A percentile compares a stretch with the other conserved stretches of the same genome.
phyloP scores from a whole-genome alignment of 2,797 vertebrate species.

The Diplodus puntazzo region DNA sequence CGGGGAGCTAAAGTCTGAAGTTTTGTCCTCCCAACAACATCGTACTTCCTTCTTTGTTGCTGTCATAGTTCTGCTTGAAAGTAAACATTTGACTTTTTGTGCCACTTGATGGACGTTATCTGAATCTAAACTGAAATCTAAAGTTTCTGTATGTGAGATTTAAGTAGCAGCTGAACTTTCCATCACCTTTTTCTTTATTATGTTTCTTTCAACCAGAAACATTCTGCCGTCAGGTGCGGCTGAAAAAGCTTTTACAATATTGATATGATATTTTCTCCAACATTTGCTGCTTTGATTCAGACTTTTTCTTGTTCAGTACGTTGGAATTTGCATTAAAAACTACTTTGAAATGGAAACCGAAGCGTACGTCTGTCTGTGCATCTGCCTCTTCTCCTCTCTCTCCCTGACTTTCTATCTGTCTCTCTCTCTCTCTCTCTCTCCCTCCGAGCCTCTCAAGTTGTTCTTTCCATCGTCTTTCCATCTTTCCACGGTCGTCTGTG shows the following conservation, averaged over 20 bases:
- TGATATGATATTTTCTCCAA: neutral
- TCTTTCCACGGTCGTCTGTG: slow-evolving; percentile 72
- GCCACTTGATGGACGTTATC: neutral
- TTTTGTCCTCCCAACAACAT: too few species aligned
- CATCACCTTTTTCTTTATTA: neutral
- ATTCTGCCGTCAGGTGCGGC: neutral
- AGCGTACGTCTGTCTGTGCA: slow-evolving; percentile 1
- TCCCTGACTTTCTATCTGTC: slow-evolving; percentile 2
- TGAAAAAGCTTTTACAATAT: neutral
- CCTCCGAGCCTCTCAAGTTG: slow-evolving; percentile 23
- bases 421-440: neutral
- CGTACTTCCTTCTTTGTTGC: too few species aligned
- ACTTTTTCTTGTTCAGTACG: neutral
- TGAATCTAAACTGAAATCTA: neutral
- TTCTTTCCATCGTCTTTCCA: slow-evolving; percentile 67
- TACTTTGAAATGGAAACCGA: slow-evolving; percentile 14
- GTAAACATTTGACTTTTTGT: too few species aligned
- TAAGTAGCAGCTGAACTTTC: neutral
- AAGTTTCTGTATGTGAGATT: neutral
- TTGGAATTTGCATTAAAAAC: slow-evolving; percentile 2
- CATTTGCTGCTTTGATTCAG: neutral
- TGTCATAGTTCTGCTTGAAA: too few species aligned
- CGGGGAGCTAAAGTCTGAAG: too few species aligned
- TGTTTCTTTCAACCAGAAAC: slow-evolving; percentile 7
- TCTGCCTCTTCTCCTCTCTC: slow-evolving; percentile 15